A percentile compares a stretch with the other conserved stretches of the same genome.
Evolutionary conservation across 2,113 vertebrate genomes (phyloP).

Genomic region (Amblyornis subalaris): DNA sequence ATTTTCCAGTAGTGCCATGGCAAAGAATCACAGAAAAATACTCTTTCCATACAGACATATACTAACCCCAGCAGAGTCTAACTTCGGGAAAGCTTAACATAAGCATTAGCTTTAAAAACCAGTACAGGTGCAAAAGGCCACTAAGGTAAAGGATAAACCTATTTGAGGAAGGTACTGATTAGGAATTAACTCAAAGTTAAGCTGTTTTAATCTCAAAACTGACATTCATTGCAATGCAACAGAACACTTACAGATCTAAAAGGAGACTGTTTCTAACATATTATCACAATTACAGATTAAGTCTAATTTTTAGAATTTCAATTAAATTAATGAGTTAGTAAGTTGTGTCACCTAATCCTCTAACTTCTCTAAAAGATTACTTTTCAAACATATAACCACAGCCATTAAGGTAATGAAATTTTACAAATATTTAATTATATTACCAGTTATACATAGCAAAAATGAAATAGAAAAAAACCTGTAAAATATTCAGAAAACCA

Average conservation of each 20-base stretch:
- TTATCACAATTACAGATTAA: background rate
- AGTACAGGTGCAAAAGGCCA: background rate
- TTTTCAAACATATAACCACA: background rate
- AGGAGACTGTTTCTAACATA: background rate
- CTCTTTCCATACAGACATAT: background rate
- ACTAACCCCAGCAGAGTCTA: background rate
- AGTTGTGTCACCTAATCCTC: background rate
- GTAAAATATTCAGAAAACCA: background rate
- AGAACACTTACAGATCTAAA: background rate
- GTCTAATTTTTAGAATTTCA: background rate
- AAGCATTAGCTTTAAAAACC: background rate
- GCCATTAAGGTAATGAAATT: background rate
- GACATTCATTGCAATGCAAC: background rate
- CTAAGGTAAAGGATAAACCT: background rate
- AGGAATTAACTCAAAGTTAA: background rate
- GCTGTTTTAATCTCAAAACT: background rate
- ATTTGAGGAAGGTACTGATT: background rate
- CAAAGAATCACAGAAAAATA: slow-evolving; percentile 4
- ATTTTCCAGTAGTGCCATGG: background rate
- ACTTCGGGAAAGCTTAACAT: background rate
- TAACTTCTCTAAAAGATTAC: background rate
- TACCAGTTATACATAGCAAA: slow-evolving; percentile 41
- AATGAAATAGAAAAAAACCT: background rate
- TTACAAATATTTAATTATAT: background rate
- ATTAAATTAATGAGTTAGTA: background rate